phyloP scores from a whole-genome alignment of 2,797 vertebrate genomes.

The Gallinago stenura region DNA sequence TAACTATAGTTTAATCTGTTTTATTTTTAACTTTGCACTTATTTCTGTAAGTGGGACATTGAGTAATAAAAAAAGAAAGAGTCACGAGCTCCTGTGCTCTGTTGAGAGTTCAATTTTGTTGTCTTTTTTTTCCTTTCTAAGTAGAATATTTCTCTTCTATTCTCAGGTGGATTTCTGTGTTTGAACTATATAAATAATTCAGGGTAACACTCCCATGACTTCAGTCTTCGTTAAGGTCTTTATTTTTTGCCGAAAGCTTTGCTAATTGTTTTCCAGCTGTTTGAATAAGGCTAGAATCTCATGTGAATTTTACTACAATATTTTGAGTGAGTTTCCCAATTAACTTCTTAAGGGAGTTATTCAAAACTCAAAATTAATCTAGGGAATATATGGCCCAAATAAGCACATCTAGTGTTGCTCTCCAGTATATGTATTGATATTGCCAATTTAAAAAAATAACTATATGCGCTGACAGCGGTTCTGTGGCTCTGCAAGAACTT shows the following conservation, averaged over 20 bases:
- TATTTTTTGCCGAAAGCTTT: background rate
- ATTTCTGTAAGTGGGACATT: background rate
- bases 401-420: background rate
- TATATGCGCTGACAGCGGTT: background rate
- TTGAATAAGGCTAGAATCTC: background rate
- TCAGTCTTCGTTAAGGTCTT: background rate
- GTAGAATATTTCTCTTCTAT: background rate
- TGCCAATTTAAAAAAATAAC: background rate
- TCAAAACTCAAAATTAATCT: background rate
- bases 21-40: background rate
- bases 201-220: background rate
- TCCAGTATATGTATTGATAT: background rate
- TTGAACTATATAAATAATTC: slow-evolving; percentile 29
- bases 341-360: background rate
- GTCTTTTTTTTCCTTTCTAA: background rate
- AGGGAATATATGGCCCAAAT: background rate
- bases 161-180: background rate
- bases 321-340: background rate
- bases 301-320: background rate
- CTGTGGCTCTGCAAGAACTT: background rate
- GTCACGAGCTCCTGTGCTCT: background rate
- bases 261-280: slow-evolving; percentile 27
- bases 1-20: background rate
- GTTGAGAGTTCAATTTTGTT: background rate
- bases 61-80: background rate